phyloP scores from a whole-genome alignment of 2,888 invertebrate genomes.

The Habroteleia sp. region DNA sequence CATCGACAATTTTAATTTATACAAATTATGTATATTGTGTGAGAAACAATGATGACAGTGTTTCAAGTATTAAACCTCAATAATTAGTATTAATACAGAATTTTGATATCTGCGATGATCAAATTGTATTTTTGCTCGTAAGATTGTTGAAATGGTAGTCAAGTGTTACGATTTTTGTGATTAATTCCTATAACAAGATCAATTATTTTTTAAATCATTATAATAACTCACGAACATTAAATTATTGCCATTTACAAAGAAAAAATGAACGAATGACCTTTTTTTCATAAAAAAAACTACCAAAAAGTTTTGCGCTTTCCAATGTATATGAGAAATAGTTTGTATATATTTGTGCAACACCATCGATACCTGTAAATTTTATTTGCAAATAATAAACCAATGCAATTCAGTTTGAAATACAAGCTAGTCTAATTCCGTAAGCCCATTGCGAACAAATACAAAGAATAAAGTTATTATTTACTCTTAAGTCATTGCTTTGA shows the following conservation, averaged over 20 bases:
- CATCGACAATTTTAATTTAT: constrained; percentile 5
- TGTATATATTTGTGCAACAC: constrained; percentile 19
- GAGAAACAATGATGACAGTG: neutral
- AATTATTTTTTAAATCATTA: neutral
- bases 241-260: neutral
- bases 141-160: neutral
- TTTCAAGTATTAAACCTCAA: constrained; percentile 29
- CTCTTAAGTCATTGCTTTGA: neutral
- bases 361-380: constrained; percentile 23
- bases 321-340: constrained; percentile 1
- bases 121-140: constrained; percentile 19
- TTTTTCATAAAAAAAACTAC: neutral
- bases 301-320: constrained; percentile 7
- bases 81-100: constrained; percentile 20
- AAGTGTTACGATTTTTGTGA: neutral
- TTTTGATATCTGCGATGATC: constrained; percentile 11
- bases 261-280: neutral
- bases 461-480: neutral
- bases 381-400: constrained; percentile 39
- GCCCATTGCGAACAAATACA: constrained; percentile 4
- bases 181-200: constrained; percentile 1
- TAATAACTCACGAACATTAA: neutral
- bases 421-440: constrained; percentile 25
- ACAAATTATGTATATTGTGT: neutral
- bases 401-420: constrained; percentile 22